Conservation (phyloP, 2,888 invertebrate species). For the Folsomia manolachei region DNA sequence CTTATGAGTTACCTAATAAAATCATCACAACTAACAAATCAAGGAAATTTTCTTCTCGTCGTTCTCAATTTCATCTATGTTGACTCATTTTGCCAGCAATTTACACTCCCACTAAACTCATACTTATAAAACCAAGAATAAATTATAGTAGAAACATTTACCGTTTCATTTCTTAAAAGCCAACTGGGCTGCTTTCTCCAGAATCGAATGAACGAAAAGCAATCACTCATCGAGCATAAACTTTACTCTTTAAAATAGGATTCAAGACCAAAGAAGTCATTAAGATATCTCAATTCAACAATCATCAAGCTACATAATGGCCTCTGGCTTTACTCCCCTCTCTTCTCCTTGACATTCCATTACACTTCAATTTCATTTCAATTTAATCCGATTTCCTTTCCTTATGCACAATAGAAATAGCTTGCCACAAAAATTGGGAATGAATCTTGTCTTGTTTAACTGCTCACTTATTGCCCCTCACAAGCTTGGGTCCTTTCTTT, state of each 20-base stretch:
- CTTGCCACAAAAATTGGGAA: not conserved
- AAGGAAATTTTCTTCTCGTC: not conserved
- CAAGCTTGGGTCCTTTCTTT: not conserved
- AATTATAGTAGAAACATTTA: not conserved
- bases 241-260: too few species aligned
- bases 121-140: not conserved
- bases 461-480: constrained; percentile 3
- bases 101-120: constrained; percentile 4
- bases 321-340: not conserved
- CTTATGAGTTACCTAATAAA: too few species aligned
- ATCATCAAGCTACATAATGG: not conserved
- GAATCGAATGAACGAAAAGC: not conserved
- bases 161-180: too few species aligned
- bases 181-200: too few species aligned
- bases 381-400: constrained; percentile 1
- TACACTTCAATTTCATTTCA: constrained; percentile 22
- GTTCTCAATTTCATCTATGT: not conserved
- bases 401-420: not conserved
- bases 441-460: not conserved
- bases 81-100: constrained; percentile 5
- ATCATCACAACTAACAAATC: too few species aligned
- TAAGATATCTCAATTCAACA: constrained; percentile 18
- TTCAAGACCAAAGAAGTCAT: not conserved
- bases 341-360: constrained; percentile 22
- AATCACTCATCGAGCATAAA: not conserved